Evolutionary conservation across 2,888 invertebrate genomes (phyloP), one percentile per base, ranked within the genome.

Genomic region (Salpingus planirostris): DNA sequence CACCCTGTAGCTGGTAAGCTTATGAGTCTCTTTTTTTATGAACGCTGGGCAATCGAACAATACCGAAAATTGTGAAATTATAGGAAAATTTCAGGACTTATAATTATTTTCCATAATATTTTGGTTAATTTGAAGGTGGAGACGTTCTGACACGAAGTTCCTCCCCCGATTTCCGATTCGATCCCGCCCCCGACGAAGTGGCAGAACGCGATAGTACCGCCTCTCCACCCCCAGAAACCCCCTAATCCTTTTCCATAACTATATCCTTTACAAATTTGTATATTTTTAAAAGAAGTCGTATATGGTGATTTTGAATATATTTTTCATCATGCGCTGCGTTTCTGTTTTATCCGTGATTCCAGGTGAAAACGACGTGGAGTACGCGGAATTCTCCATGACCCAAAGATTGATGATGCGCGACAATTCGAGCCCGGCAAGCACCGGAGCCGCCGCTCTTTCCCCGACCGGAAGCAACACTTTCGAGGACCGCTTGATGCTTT

Each of bases 341-440:
- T 18, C 8, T 25, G 26, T 42, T 35, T n/a, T n/a, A n/a, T n/a
- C n/a, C n/a, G n/a, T n/a, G n/a, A 38, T 43, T 47, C 38, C 49
- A 68, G 73, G 76, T 40, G 80, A 80, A 57, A 80, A 80, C 52
- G 80, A 80, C 56, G 76, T 80, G 6, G 80, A 80, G 54, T 73
- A 71, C 44, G 72, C 69, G 0, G 74, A 74, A 57, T 64, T 74
- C 23, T 69, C 69, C 12, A 66, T 69, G 65, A 61, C 64, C 3
- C 68, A 69, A 43, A 57, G 65, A n/a, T 52, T 66, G 39, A 46
- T 59, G 29, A 42, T 55, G 15, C 50, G 58, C 21, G 57, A 59
- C 28, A n/a, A n/a, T n/a, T 42, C 55, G 8, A 55, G 50, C 39
- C 49, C 50, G 13, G 43, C 40, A 13, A 42, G 43, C 5, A 43